These are phyloP conservation scores for Galemys pyrenaicus DNA, from an alignment of 2,113 vertebrate species.

Conservation along the genomic window DNA sequence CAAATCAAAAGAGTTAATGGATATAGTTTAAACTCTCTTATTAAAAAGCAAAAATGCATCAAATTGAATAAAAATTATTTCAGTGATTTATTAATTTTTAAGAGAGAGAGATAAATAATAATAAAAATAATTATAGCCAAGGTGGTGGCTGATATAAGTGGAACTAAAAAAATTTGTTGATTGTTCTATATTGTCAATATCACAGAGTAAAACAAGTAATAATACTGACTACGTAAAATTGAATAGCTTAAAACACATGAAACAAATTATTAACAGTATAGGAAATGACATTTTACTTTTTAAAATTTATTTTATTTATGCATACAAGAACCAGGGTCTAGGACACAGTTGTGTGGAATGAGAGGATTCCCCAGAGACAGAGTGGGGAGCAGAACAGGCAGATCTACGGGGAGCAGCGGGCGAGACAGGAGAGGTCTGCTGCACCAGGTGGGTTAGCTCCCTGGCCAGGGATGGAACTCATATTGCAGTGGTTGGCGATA, in stretches of 20 bases:
- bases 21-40: background rate
- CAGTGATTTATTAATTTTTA: constrained; percentile 14
- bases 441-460: no score
- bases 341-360: no score
- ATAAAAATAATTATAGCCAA: background rate
- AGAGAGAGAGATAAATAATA: constrained; percentile 2
- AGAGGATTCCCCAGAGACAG: no score
- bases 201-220: background rate
- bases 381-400: no score
- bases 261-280: background rate
- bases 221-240: background rate
- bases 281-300: background rate
- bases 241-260: background rate
- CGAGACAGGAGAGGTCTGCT: no score
- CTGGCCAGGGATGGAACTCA: no score
- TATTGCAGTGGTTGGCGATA: no score
- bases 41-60: background rate
- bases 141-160: background rate
- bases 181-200: background rate
- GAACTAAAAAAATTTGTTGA: background rate
- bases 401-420: no score
- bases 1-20: background rate
- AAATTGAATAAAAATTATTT: background rate
- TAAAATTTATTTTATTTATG: no score
- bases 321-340: no score